Conservation (phyloP, 2,113 vertebrate genomes). For the Megaptera novaeangliae region DNA sequence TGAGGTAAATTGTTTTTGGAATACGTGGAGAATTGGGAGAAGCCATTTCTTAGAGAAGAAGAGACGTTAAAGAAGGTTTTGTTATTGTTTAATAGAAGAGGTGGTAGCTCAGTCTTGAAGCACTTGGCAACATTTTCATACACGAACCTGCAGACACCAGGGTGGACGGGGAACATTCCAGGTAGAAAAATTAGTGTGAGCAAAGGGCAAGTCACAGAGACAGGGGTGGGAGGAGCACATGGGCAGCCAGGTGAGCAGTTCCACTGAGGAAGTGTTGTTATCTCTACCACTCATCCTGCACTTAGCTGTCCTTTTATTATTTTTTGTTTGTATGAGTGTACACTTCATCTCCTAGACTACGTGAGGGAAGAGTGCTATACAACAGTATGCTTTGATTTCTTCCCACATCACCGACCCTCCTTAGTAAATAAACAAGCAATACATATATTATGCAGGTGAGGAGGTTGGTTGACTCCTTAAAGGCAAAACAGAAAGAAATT, state of each 20-base stretch:
- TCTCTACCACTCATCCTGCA: neutral
- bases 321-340: neutral
- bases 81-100: neutral
- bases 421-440: neutral
- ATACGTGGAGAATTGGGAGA: neutral
- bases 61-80: neutral
- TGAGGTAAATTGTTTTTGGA: neutral
- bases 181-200: neutral
- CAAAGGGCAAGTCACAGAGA: neutral
- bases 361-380: neutral
- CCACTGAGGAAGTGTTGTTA: neutral
- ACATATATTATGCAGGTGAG: neutral
- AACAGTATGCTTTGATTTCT: neutral
- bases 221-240: neutral
- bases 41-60: neutral
- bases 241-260: neutral
- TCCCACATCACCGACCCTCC: neutral
- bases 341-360: neutral
- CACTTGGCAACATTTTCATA: neutral
- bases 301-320: neutral
- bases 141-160: neutral
- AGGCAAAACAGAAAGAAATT: conserved; percentile 1
- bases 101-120: neutral
- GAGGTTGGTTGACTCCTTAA: neutral
- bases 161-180: neutral